phyloP scores from a whole-genome alignment of 2,797 vertebrate species.

The Chanos chanos region DNA sequence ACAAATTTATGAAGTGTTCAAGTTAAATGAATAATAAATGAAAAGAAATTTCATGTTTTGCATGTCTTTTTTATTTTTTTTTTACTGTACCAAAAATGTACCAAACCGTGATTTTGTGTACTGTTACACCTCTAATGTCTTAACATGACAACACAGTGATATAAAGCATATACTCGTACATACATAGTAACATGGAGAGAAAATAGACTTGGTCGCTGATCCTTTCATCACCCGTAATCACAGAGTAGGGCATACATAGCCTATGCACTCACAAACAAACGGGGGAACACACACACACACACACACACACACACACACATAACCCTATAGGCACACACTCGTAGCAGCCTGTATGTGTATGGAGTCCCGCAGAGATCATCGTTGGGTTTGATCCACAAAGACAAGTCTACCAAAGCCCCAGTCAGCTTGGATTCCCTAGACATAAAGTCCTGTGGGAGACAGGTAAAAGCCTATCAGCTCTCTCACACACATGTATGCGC shows the following conservation, averaged over 20 bases:
- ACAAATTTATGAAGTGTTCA: no score
- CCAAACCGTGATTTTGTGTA: no score
- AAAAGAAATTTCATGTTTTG: no score
- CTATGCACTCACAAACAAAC: background rate
- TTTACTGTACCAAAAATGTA: no score
- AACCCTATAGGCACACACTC: background rate
- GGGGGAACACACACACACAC: background rate
- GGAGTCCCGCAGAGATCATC: constrained; percentile 55
- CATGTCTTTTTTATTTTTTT: no score
- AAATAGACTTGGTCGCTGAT: no score
- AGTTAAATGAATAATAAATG: no score
- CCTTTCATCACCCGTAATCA: no score
- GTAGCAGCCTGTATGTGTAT: constrained; percentile 5
- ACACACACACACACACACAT: constrained; percentile 2
- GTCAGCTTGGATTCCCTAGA: constrained; percentile 50
- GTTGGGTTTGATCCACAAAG: constrained; percentile 66
- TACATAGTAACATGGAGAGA: no score
- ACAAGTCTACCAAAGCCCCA: constrained; percentile 45
- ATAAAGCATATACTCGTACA: no score
- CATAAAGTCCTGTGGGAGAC: constrained; percentile 54
- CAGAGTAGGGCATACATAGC: background rate
- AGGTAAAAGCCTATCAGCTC: constrained; percentile 13
- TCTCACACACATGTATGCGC: background rate
- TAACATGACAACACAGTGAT: no score
- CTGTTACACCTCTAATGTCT: no score